Evolutionary conservation across 2,888 invertebrate species (phyloP).

Genomic region (Sesia bembeciformis): DNA sequence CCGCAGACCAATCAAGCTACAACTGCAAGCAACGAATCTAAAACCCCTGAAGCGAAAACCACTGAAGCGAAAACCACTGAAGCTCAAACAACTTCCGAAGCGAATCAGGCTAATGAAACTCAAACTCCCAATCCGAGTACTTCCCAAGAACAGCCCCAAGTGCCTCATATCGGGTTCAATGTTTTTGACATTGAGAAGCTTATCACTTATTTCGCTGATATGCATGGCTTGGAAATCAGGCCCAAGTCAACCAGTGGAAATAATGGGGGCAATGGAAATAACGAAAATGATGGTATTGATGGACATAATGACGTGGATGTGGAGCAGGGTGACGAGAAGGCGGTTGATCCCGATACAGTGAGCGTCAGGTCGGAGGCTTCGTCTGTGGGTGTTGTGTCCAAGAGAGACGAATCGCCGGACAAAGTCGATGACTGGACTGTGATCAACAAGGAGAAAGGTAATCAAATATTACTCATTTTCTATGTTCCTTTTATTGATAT

Average conservation of each 20-base stretch:
- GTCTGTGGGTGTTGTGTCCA: slow-evolving; percentile 11
- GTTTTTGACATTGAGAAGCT: slow-evolving; percentile 6
- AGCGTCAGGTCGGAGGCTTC: slow-evolving; percentile 14
- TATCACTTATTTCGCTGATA: neutral
- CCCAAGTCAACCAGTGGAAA: neutral
- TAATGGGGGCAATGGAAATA: neutral
- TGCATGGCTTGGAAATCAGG: neutral
- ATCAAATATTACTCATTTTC: neutral
- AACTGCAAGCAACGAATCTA: slow-evolving; percentile 1
- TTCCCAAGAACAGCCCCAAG: slow-evolving; percentile 3
- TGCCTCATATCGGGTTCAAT: slow-evolving; percentile 5
- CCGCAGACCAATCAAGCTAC: slow-evolving; percentile 8
- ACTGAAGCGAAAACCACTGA: neutral
- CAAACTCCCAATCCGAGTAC: slow-evolving; percentile 6
- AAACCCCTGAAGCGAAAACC: slow-evolving; percentile 7
- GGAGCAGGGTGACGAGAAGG: slow-evolving; percentile 20
- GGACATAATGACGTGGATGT: slow-evolving; percentile 25
- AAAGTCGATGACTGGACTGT: slow-evolving; percentile 54
- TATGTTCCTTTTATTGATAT: neutral
- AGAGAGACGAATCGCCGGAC: slow-evolving; percentile 36
- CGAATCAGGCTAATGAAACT: neutral
- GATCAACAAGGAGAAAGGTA: slow-evolving; percentile 57
- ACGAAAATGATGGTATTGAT: neutral
- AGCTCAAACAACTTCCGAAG: neutral
- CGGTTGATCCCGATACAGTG: slow-evolving; percentile 12